phyloP scores from a whole-genome alignment of 1,140 invertebrate genomes.

The Ridgeia piscesae region DNA sequence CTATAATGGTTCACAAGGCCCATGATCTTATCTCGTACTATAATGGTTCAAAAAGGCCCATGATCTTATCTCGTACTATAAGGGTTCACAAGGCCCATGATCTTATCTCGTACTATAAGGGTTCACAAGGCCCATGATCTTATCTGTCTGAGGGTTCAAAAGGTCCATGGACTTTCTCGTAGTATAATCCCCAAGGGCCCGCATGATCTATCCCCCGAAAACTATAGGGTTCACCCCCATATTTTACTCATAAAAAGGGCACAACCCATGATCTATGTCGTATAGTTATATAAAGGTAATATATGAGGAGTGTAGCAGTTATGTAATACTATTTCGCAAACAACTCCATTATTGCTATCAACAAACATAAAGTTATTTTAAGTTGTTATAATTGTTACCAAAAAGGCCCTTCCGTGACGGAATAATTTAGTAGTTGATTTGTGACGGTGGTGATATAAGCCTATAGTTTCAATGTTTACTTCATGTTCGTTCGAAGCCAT shows the following conservation, averaged over 20 bases:
- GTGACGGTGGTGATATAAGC: too few relatives aligned
- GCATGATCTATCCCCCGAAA: slow-evolving; percentile 46
- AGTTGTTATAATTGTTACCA: too few relatives aligned
- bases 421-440: too few relatives aligned
- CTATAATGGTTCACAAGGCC: slow-evolving; percentile 43
- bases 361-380: too few relatives aligned
- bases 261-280: not conserved
- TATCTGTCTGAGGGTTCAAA: slow-evolving; percentile 37
- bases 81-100: slow-evolving; percentile 44
- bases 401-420: too few relatives aligned
- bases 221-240: not conserved
- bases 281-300: not conserved
- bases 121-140: slow-evolving; percentile 45
- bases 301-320: not conserved
- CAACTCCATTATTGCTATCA: too few relatives aligned
- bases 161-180: slow-evolving; percentile 36
- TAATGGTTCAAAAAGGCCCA: slow-evolving; percentile 37
- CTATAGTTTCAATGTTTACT: too few relatives aligned
- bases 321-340: not conserved
- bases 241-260: not conserved
- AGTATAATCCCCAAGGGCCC: slow-evolving; percentile 44
- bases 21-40: slow-evolving; percentile 40
- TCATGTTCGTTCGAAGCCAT: too few relatives aligned
- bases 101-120: slow-evolving; percentile 42
- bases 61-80: slow-evolving; percentile 40